Conservation (phyloP, 2,797 vertebrate species). For the Gadopsis marmoratus region DNA sequence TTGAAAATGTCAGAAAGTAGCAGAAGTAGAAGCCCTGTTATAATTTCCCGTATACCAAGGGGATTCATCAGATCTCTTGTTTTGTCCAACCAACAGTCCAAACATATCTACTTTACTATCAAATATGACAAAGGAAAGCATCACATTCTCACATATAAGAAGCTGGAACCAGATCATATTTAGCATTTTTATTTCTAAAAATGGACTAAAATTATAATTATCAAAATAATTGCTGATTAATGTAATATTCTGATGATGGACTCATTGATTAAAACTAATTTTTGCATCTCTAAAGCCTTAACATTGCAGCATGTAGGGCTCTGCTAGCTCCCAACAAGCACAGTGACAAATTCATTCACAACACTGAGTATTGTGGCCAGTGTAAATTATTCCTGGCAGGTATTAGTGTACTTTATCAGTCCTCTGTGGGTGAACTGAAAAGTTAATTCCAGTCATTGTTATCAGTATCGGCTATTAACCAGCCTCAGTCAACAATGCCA, state of each 20-base stretch:
- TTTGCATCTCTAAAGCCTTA: background rate
- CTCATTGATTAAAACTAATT: background rate
- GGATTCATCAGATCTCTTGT: background rate
- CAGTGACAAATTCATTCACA: background rate
- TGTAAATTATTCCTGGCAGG: background rate
- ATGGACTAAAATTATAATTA: background rate
- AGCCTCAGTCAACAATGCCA: conserved; percentile 45
- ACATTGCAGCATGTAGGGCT: too few species aligned
- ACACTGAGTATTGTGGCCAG: background rate
- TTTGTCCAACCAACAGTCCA: background rate
- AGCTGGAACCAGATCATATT: background rate
- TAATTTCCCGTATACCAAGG: background rate
- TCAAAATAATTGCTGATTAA: too few species aligned
- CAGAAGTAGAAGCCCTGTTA: background rate
- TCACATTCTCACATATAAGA: background rate
- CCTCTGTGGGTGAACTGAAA: conserved; percentile 23
- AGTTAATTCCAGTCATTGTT: conserved; percentile 37
- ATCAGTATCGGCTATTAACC: conserved; percentile 31
- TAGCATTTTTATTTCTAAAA: background rate
- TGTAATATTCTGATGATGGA: too few species aligned
- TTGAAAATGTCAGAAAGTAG: background rate
- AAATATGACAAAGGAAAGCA: background rate
- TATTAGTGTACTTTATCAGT: conserved; percentile 12
- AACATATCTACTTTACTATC: background rate
- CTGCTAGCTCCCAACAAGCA: too few species aligned